Percentiles rank a stretch among this genome's conserved stretches.
Conservation (phyloP, 2,888 invertebrate species). For the Actias luna region DNA sequence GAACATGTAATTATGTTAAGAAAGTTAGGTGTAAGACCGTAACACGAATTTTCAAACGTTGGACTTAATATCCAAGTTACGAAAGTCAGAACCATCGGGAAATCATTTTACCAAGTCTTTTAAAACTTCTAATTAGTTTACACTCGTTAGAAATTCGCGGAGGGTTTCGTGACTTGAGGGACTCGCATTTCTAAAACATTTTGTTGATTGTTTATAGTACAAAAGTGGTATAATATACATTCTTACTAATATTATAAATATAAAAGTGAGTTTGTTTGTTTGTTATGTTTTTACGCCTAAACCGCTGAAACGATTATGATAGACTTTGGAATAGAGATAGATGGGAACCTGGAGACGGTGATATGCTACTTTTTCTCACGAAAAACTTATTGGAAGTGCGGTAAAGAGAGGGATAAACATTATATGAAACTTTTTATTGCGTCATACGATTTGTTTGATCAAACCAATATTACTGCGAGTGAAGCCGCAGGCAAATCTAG, state of each 20-base stretch:
- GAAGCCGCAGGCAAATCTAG: no score
- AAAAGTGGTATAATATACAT: not conserved
- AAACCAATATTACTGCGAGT: no score
- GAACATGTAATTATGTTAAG: not conserved
- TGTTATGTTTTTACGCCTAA: no score
- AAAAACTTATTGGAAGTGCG: no score
- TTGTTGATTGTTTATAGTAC: not conserved
- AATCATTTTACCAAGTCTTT: slow-evolving; percentile 24
- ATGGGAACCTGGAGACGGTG: no score
- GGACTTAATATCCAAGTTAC: not conserved
- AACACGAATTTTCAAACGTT: not conserved
- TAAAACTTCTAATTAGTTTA: slow-evolving; percentile 52
- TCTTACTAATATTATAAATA: not conserved
- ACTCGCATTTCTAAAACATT: not conserved
- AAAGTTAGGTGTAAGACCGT: not conserved
- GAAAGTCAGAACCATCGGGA: not conserved
- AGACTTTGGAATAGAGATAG: no score
- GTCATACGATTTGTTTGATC: no score
- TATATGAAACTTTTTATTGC: no score
- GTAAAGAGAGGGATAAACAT: no score
- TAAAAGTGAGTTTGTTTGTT: no score
- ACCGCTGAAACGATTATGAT: no score
- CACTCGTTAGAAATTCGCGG: slow-evolving; percentile 41
- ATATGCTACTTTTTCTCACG: no score
- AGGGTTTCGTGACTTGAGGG: slow-evolving; percentile 29